Conservation (phyloP, 2,797 vertebrate genomes). For the Liparis tanakae region DNA sequence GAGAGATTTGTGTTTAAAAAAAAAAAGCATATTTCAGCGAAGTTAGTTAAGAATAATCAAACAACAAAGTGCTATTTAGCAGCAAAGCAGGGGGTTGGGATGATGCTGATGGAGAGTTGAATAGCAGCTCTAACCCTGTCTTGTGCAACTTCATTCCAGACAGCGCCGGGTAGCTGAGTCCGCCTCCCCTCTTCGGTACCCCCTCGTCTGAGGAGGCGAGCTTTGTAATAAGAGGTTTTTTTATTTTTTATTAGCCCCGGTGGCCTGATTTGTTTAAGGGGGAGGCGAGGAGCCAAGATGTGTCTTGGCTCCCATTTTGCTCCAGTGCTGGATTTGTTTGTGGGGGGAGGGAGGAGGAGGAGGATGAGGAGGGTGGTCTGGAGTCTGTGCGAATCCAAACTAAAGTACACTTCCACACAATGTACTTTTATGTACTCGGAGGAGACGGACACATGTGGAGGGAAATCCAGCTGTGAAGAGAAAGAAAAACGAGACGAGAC, state of each 20-base stretch:
- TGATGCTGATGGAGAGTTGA: constrained; percentile 30
- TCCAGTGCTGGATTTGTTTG: constrained; percentile 71
- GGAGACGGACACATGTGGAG: constrained; percentile 45
- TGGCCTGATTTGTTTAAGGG: constrained; percentile 82
- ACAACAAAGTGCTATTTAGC: constrained; percentile 50
- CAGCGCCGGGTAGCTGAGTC: constrained; percentile 38
- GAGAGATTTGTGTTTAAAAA: constrained; percentile 61
- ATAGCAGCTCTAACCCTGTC: constrained; percentile 36
- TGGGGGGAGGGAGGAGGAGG: constrained; percentile 10
- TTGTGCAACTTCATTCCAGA: constrained; percentile 48
- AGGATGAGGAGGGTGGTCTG: constrained; percentile 21
- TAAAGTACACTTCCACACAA: constrained; percentile 61
- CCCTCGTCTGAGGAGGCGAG: constrained; percentile 63
- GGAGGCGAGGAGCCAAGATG: constrained; percentile 78
- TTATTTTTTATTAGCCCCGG: constrained; percentile 77
- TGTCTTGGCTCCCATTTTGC: constrained; percentile 76
- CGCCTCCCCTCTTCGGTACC: constrained; percentile 70
- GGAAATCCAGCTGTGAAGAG: constrained; percentile 26
- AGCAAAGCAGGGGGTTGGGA: constrained; percentile 16
- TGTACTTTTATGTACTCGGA: constrained; percentile 58
- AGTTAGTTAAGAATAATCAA: constrained; percentile 49
- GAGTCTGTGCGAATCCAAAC: constrained; percentile 22
- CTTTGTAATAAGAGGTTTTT: constrained; percentile 57
- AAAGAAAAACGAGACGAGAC: not conserved
- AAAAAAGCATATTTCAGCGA: not conserved